phyloP scores from a whole-genome alignment of 2,797 vertebrate species.

The Huso huso region DNA sequence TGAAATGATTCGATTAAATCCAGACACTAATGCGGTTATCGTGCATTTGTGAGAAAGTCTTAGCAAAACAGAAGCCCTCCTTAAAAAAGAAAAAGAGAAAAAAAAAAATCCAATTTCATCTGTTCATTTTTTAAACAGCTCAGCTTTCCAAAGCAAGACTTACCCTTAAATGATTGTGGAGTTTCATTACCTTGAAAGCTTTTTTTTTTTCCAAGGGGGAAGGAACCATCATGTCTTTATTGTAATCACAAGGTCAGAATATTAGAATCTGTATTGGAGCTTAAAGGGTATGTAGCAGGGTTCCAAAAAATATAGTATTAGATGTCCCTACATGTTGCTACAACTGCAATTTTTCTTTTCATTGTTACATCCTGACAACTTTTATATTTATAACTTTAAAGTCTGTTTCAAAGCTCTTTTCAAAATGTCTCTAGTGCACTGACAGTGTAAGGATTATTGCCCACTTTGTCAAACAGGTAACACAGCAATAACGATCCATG shows the following conservation, averaged over 20 bases:
- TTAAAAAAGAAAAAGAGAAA: constrained; percentile 55
- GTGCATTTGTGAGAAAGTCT: constrained; percentile 49
- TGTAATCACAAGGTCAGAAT: constrained; percentile 72
- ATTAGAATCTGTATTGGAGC: constrained; percentile 61
- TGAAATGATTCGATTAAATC: constrained; percentile 78
- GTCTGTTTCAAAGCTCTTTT: too few relatives aligned
- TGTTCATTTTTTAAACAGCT: constrained; percentile 32
- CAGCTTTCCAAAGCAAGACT: constrained; percentile 62
- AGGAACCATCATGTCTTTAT: constrained; percentile 68
- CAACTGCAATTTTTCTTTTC: too few relatives aligned
- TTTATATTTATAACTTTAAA: too few relatives aligned
- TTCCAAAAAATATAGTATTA: too few relatives aligned
- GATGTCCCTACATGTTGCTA: too few relatives aligned
- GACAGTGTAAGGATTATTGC: too few relatives aligned
- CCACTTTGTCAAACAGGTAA: too few relatives aligned
- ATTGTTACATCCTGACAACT: too few relatives aligned
- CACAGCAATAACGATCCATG: too few relatives aligned
- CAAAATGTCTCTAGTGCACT: too few relatives aligned
- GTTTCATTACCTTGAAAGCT: constrained; percentile 82
- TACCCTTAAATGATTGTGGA: constrained; percentile 72
- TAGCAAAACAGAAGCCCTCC: constrained; percentile 60
- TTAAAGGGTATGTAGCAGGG: constrained; percentile 38
- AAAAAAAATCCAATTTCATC: constrained; percentile 70
- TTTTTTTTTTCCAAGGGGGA: constrained; percentile 63
- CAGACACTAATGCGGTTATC: constrained; percentile 74